Conservation (phyloP, 2,888 invertebrate genomes). For the Parnassius orleans region DNA sequence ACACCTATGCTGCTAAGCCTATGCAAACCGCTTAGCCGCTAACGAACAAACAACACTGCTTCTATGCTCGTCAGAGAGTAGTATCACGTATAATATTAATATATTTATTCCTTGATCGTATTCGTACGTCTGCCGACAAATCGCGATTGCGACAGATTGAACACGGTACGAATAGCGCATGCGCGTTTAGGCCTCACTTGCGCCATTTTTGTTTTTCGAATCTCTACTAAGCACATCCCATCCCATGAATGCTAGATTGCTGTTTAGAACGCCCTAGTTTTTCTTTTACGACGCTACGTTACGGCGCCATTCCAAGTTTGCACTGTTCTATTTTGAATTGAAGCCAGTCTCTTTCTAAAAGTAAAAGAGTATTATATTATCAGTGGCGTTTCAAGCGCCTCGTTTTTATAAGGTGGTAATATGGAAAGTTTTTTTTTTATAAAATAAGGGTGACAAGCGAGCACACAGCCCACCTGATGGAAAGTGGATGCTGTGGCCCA, state of each 20-base stretch:
- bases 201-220: constrained; percentile 25
- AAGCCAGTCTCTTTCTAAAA: too few species aligned
- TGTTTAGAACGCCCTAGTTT: constrained; percentile 23
- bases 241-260: constrained; percentile 20
- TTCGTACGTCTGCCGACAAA: constrained; percentile 36
- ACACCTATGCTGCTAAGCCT: constrained; percentile 7
- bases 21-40: too few species aligned
- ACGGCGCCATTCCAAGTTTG: constrained; percentile 10
- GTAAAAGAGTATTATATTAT: too few species aligned
- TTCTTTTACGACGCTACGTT: constrained; percentile 21
- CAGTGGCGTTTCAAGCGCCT: too few species aligned
- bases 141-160: constrained; percentile 39
- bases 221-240: constrained; percentile 20
- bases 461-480: too few species aligned
- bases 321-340: constrained; percentile 6
- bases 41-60: constrained; percentile 22
- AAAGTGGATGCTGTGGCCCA: too few species aligned
- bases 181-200: constrained; percentile 33
- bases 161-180: constrained; percentile 39
- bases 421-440: too few species aligned
- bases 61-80: constrained; percentile 20
- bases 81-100: too few species aligned
- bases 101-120: constrained; percentile 22
- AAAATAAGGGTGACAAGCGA: too few species aligned
- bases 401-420: too few species aligned